A percentile compares a stretch with the other conserved stretches of the same genome.
These are phyloP conservation scores for Calycopis cecrops DNA, from an alignment of 1,140 invertebrate species.

Conservation along the genomic window DNA sequence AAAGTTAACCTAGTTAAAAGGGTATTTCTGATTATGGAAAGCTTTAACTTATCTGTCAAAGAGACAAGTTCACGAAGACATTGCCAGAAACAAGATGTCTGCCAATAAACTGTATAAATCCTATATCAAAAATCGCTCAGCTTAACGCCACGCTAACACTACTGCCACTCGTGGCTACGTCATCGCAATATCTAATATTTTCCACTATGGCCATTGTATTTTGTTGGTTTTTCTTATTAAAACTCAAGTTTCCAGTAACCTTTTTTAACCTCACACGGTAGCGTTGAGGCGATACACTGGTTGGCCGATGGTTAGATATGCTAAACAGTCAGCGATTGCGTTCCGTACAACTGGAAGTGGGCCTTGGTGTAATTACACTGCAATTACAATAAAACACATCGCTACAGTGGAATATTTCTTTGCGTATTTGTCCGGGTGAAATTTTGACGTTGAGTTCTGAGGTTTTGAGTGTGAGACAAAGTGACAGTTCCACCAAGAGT, in stretches of 20 bases:
- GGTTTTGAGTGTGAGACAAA: too few relatives aligned
- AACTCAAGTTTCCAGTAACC: conserved; percentile 49
- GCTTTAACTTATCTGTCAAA: too few relatives aligned
- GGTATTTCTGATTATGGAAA: too few relatives aligned
- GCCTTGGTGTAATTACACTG: conserved; percentile 41
- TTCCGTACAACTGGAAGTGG: conserved; percentile 24
- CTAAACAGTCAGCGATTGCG: conserved; percentile 39
- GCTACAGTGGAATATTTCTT: too few relatives aligned
- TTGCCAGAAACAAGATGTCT: too few relatives aligned
- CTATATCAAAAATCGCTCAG: background rate
- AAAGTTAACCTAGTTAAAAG: too few relatives aligned
- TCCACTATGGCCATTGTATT: conserved; percentile 51
- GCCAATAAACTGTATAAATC: too few relatives aligned
- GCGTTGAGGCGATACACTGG: conserved; percentile 12
- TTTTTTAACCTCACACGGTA: conserved; percentile 31
- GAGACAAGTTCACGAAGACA: too few relatives aligned
- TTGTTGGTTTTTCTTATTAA: conserved; percentile 61
- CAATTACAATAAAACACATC: conserved; percentile 44
- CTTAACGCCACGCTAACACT: conserved; percentile 23
- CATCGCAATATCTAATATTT: conserved; percentile 59
- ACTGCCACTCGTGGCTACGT: conserved; percentile 32
- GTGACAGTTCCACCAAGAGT: too few relatives aligned
- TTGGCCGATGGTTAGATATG: conserved; percentile 38
- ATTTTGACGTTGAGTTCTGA: too few relatives aligned
- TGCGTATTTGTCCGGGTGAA: too few relatives aligned